These are phyloP conservation scores for Chloroceryle aenea DNA, from an alignment of 2,113 vertebrate genomes.

Conservation along the genomic window DNA sequence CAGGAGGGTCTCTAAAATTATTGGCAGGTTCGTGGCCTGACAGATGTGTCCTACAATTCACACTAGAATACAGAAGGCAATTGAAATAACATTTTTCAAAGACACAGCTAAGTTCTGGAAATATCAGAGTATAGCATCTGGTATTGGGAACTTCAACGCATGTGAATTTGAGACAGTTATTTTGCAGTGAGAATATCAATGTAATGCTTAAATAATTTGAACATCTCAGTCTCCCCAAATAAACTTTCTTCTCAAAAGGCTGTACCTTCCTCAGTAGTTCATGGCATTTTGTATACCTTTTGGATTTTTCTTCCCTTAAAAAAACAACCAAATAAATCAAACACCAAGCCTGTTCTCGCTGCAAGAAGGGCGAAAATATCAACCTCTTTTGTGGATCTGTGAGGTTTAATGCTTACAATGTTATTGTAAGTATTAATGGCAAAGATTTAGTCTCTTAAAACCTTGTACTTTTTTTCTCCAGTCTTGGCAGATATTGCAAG, in stretches of 20 bases:
- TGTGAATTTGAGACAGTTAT: not conserved
- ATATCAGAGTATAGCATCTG: not conserved
- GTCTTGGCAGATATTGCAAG: conserved; percentile 82
- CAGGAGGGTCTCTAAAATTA: not conserved
- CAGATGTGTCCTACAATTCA: not conserved
- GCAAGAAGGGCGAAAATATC: not conserved
- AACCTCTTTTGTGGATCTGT: not conserved
- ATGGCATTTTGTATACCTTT: not conserved
- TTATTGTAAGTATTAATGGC: not conserved
- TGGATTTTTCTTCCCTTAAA: not conserved
- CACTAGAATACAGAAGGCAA: not conserved
- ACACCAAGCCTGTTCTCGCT: not conserved
- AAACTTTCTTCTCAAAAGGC: not conserved
- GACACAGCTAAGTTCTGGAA: not conserved
- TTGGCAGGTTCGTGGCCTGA: not conserved
- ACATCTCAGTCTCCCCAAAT: not conserved
- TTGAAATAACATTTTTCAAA: not conserved
- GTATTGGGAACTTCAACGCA: not conserved
- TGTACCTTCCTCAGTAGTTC: not conserved
- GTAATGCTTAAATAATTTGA: not conserved
- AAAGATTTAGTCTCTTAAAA: conserved; percentile 16
- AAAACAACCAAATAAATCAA: not conserved
- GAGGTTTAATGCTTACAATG: not conserved
- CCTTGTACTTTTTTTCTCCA: conserved; percentile 54
- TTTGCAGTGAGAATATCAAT: not conserved